Evolutionary conservation across 2,888 invertebrate genomes (phyloP).

Genomic region (Rugalucina vietnamica): DNA sequence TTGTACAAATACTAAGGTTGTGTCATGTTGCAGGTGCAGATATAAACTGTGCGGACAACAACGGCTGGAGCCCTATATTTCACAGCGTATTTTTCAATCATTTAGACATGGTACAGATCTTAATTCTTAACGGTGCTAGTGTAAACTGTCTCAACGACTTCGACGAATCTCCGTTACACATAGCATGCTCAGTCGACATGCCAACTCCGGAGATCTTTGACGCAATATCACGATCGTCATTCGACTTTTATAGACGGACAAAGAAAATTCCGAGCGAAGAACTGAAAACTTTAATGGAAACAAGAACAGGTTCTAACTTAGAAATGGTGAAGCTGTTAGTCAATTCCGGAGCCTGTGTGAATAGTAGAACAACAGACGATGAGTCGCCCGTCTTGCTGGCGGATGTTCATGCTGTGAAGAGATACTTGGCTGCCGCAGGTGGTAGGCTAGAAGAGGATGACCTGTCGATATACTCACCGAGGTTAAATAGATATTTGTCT

Average conservation of each 20-base stretch:
- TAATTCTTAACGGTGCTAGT: slow-evolving; percentile 44
- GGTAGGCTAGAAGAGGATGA: slow-evolving; percentile 7
- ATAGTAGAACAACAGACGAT: slow-evolving; percentile 24
- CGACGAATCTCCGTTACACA: slow-evolving; percentile 36
- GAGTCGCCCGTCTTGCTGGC: not conserved
- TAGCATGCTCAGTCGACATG: slow-evolving; percentile 31
- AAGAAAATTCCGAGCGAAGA: slow-evolving; percentile 44
- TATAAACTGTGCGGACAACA: slow-evolving; percentile 49
- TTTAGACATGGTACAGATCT: slow-evolving; percentile 37
- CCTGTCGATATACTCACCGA: not conserved
- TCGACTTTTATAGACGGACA: slow-evolving; percentile 51
- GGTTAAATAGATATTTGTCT: not conserved
- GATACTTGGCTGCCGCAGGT: not conserved
- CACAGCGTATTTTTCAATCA: slow-evolving; percentile 52
- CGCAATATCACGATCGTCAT: slow-evolving; percentile 31
- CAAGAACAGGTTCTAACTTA: not conserved
- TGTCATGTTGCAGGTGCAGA: too few relatives aligned
- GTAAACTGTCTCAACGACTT: slow-evolving; percentile 25
- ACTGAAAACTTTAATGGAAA: not conserved
- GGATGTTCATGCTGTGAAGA: not conserved
- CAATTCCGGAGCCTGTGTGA: slow-evolving; percentile 49
- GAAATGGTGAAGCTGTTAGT: slow-evolving; percentile 43
- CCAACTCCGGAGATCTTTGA: not conserved
- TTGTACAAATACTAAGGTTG: too few relatives aligned
- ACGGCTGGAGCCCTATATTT: slow-evolving; percentile 57